phyloP scores from a whole-genome alignment of 2,888 invertebrate species.

The Epirrhoe tristata region DNA sequence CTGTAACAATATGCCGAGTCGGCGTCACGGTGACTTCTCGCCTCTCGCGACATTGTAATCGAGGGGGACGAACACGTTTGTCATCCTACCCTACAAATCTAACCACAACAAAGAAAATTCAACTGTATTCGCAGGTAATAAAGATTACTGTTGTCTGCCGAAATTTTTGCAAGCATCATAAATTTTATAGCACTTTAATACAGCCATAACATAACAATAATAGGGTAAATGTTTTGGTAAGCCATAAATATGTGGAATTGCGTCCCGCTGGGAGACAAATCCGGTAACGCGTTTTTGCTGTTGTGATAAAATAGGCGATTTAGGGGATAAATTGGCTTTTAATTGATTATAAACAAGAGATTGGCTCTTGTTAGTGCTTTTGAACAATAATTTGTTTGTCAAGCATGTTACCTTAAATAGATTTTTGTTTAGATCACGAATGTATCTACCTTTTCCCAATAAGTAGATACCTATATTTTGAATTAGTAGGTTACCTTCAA shows the following conservation, averaged over 20 bases:
- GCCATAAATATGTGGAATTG: slow-evolving; percentile 80
- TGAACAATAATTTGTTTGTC: background rate
- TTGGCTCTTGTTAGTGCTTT: slow-evolving; percentile 5
- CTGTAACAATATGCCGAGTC: slow-evolving; percentile 79
- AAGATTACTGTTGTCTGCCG: slow-evolving; percentile 39
- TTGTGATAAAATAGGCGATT: slow-evolving; percentile 49
- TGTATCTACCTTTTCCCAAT: too few species aligned
- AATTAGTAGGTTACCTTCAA: too few species aligned
- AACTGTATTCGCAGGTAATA: slow-evolving; percentile 34
- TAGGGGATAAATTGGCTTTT: slow-evolving; percentile 41
- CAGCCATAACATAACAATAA: slow-evolving; percentile 83
- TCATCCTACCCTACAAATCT: slow-evolving; percentile 68
- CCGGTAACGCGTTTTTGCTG: slow-evolving; percentile 57
- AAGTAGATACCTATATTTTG: too few species aligned
- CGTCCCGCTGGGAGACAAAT: slow-evolving; percentile 75
- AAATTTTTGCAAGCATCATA: slow-evolving; percentile 75
- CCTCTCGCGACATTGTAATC: slow-evolving; percentile 74
- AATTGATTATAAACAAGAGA: slow-evolving; percentile 31
- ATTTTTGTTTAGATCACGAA: too few species aligned
- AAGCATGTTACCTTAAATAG: too few species aligned
- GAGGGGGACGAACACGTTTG: slow-evolving; percentile 79
- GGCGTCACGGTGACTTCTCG: slow-evolving; percentile 75
- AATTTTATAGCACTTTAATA: slow-evolving; percentile 84
- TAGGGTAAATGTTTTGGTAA: slow-evolving; percentile 85
- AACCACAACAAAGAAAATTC: slow-evolving; percentile 43